Evolutionary conservation across 2,888 invertebrate species (phyloP), one percentile per base, ranked within the genome.

Genomic region (Thymelicus acteon): DNA sequence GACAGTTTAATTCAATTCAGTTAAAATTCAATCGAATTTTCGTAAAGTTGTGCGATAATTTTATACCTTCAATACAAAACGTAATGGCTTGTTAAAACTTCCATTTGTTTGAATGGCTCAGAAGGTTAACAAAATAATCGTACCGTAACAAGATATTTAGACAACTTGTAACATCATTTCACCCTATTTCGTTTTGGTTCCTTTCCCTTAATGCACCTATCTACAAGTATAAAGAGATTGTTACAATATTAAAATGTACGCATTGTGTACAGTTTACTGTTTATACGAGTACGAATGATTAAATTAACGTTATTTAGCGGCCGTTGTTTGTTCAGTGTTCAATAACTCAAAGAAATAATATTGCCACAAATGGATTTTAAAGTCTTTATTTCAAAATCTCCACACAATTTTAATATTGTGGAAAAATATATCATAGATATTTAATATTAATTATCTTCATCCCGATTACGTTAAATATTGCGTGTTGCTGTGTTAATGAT

Each of bases 31-130:
- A 72, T 72, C 72, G 74, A 73, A 72, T 75, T 65, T 68, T 65
- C 60, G 70, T 70, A 60, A 54, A 37, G 64, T 52, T 49, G 48
- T 19, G 15, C 70, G 71, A 78, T 76, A 77, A 75, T 79, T 77
- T 77, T 74, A 76, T 82, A 75, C 73, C 74, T 72, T 77, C 77
- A 79, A 75, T 77, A 76, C 75, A 61, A 78, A 57, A 47, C 61
- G 85, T 85, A 86, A 86, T 82, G 82, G 68, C 74, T 76, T 82
- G 80, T 81, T 84, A 75, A 77, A 75, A 83, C 82, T 86, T 74
- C 68, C 72, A 64, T 78, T 74, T 69, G 44, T 68, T 73, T 72
- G 40, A 31, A 65, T 31, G 24, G 31, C 24, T 66, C 60, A 15
- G 60, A 7, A 40, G 40, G 60, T 15, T 60, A 60, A 60, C 40